Conservation (phyloP, 2,797 vertebrate genomes). For the Austrolebias charrua region DNA sequence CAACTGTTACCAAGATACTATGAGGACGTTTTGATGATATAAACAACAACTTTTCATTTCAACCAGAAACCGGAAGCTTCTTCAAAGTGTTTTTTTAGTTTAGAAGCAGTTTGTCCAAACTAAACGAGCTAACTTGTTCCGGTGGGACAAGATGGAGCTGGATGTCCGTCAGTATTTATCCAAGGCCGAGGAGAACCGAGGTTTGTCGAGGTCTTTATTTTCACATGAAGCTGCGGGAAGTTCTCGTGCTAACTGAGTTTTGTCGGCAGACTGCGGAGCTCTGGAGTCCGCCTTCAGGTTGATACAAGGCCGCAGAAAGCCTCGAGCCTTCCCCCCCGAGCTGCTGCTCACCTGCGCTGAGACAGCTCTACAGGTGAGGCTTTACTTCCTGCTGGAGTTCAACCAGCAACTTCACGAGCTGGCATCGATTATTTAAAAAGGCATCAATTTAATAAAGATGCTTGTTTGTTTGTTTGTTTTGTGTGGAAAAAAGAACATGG, state of each 20-base stretch:
- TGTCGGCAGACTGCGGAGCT: constrained; percentile 74
- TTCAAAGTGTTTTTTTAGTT: neutral
- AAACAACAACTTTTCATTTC: neutral
- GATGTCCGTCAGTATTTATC: constrained; percentile 63
- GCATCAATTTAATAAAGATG: no score
- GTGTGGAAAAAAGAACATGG: no score
- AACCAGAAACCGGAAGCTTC: neutral
- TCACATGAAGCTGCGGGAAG: neutral
- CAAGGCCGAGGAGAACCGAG: constrained; percentile 60
- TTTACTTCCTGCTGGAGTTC: neutral
- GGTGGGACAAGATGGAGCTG: constrained; percentile 60
- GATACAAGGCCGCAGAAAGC: constrained; percentile 49
- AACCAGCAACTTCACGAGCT: no score
- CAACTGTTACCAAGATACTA: no score
- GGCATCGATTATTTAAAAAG: no score
- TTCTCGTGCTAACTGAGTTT: neutral
- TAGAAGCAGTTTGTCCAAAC: no score
- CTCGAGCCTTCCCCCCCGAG: constrained; percentile 71
- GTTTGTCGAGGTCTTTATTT: constrained; percentile 40
- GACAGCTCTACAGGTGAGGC: constrained; percentile 82
- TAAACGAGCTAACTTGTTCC: no score
- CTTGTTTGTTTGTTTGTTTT: no score
- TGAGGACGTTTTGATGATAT: no score
- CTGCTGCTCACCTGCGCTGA: constrained; percentile 87
- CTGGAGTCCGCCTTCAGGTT: constrained; percentile 80